These are phyloP conservation scores for Picus viridis DNA, from an alignment of 2,797 vertebrate species.

Conservation along the genomic window DNA sequence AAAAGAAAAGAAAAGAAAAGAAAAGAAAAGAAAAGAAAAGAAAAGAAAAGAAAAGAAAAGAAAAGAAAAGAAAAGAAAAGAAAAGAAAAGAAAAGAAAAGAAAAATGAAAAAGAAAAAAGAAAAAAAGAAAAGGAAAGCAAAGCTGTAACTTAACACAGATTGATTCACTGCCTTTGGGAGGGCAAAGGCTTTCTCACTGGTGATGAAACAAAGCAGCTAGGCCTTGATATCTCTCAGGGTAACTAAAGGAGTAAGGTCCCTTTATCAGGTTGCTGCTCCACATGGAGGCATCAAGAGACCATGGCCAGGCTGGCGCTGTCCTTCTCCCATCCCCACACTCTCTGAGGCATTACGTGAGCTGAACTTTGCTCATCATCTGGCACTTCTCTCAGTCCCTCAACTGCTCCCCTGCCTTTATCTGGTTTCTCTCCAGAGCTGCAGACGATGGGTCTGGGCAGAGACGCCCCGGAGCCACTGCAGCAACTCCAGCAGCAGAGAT, in stretches of 20 bases:
- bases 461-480: neutral
- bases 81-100: no score
- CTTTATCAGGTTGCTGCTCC: neutral
- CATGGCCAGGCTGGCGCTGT: neutral
- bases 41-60: no score
- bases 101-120: no score
- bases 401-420: neutral
- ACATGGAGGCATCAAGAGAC: neutral
- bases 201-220: neutral
- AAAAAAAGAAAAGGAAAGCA: neutral
- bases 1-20: no score
- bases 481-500: neutral
- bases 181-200: neutral
- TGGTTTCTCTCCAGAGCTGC: neutral
- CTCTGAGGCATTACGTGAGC: neutral
- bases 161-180: neutral
- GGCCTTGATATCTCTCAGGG: neutral
- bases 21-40: no score
- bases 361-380: neutral
- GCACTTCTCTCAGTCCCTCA: neutral
- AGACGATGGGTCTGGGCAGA: neutral
- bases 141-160: neutral
- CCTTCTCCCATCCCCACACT: neutral
- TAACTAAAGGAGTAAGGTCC: neutral
- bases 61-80: no score